Percentiles rank a stretch among this genome's conserved stretches.
phyloP scores from a whole-genome alignment of 2,797 vertebrate species.

The Melanotaenia maccullochi region DNA sequence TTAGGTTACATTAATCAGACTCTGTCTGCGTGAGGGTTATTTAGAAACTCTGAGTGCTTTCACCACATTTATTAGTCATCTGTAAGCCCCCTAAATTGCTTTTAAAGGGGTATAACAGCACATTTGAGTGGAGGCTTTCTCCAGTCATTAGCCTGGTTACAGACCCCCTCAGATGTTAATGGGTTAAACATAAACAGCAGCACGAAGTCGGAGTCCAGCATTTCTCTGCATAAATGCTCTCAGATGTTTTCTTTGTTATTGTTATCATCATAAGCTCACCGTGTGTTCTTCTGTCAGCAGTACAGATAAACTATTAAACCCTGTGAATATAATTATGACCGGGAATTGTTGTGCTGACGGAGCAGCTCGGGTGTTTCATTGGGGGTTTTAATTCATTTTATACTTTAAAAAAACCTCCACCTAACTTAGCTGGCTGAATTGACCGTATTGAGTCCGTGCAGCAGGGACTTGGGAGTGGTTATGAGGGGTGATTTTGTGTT shows the following conservation, averaged over 20 bases:
- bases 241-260: constrained; percentile 35
- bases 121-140: constrained; percentile 17
- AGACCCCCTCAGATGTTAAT: background rate
- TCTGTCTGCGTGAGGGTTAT: background rate
- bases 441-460: constrained; percentile 41
- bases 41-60: background rate
- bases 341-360: constrained; percentile 69
- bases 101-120: constrained; percentile 19
- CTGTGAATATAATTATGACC: constrained; percentile 65
- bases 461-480: constrained; percentile 43
- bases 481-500: constrained; percentile 21
- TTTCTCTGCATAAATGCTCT: constrained; percentile 31
- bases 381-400: constrained; percentile 44
- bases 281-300: constrained; percentile 62
- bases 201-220: constrained; percentile 22
- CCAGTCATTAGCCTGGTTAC: constrained; percentile 33
- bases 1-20: constrained; percentile 50
- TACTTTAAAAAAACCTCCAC: constrained; percentile 47
- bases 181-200: constrained; percentile 29
- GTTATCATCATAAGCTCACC: constrained; percentile 37
- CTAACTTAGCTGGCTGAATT: constrained; percentile 49
- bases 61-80: background rate
- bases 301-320: constrained; percentile 55
- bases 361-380: constrained; percentile 48
- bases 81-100: background rate